phyloP scores from a whole-genome alignment of 2,113 vertebrate species.

The Gallinago jamesoni region DNA sequence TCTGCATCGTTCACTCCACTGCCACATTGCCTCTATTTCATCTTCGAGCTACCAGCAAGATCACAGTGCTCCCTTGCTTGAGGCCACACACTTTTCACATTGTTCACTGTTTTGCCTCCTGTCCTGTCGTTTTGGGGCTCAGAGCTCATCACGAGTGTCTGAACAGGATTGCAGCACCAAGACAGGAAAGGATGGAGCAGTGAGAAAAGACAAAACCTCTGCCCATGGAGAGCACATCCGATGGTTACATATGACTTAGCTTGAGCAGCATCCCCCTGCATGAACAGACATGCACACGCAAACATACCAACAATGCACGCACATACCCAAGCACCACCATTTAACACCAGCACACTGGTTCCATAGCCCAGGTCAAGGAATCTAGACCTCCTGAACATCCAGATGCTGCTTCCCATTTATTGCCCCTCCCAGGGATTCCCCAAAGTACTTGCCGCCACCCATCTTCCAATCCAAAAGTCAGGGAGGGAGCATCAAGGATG shows the following conservation, averaged over 20 bases:
- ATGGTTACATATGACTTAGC: not conserved
- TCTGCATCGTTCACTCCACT: not conserved
- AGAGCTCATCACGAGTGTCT: not conserved
- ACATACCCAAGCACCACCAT: accelerated
- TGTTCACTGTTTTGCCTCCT: not conserved
- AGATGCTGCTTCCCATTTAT: accelerated
- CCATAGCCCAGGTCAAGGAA: not conserved
- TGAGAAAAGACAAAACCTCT: not conserved
- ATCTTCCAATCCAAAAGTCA: not conserved
- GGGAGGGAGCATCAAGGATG: not conserved
- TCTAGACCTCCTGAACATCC: not conserved
- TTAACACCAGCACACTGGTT: not conserved
- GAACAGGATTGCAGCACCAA: not conserved
- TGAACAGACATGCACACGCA: not conserved
- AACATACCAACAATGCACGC: not conserved
- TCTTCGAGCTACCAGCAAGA: not conserved
- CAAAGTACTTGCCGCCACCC: not conserved
- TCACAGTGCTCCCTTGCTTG: not conserved
- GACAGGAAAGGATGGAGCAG: not conserved
- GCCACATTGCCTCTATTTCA: not conserved
- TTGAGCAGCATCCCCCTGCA: not conserved
- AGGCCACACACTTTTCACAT: not conserved
- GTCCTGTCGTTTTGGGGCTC: not conserved
- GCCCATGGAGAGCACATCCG: accelerated
- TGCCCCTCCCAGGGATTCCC: not conserved